Base-by-base conservation (phyloP, 92 coral and sea anemone genomes). In the Heliopora coerulea region DNA sequence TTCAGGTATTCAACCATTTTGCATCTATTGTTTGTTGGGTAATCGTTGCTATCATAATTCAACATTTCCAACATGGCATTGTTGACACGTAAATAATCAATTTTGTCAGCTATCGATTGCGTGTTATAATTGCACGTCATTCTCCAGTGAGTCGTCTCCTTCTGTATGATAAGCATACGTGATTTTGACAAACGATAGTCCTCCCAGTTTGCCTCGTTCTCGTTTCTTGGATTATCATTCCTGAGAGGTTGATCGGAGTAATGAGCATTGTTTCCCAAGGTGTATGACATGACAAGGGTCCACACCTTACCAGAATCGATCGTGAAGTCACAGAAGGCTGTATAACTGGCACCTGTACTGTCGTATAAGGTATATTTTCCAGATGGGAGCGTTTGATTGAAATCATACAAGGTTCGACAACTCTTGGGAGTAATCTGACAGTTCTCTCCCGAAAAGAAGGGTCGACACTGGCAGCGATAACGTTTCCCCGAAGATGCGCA, bases 101-200 rank as follows among this genome's bases (percentile, higher is more conserved):
- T 37, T 39, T 17, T 59, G 21, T 59, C 65, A 8, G 18, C 18
- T 17, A 59, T 59, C 17, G 65, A 59, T 39, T 59, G 65, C 8
- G 14, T 59, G 28, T 59, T 15, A 15, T 59, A 59, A 19, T 59
- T 59, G 27, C 65, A 59, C 2, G 65, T 59, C 34, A 59, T 30
- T 4, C 65, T 33, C 17, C 31, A 59, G 33, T 59, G 35, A 25
- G 65, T 59, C 2, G 65, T 12, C 34, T 59, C 35, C 12, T 28
- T 30, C 41, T 59, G 35, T 28, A 59, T 59, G 27, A 33, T 28
- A 30, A 21, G 18, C 31, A 59, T 28, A 17, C 65, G 31, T 59
- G 65, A 33, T 30, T 59, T 59, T 7, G 65, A 59, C 41, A 59
- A 59, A 21, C 65, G 65, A 59, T 59, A 59, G 28, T 59, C 65